A percentile compares a stretch with the other conserved stretches of the same genome.
These are phyloP conservation scores for Psittacus erithacus DNA, from an alignment of 2,113 vertebrate species.

Conservation along the genomic window DNA sequence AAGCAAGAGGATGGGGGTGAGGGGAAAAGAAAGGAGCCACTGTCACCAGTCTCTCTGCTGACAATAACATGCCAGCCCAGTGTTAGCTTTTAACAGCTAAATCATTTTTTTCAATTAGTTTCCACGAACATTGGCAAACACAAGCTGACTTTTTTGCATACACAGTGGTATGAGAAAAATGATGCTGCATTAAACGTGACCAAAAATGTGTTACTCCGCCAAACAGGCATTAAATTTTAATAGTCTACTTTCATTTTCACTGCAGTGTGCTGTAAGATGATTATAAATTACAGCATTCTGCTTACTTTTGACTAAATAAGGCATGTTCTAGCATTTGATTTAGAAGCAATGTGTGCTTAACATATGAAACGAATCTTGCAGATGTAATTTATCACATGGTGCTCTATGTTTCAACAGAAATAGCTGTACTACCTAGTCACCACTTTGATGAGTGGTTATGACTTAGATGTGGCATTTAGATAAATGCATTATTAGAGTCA, in stretches of 20 bases:
- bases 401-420: conserved; percentile 51
- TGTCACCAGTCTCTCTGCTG: conserved; percentile 10
- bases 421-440: neutral
- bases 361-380: conserved; percentile 70
- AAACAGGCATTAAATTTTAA: conserved; percentile 79
- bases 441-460: conserved; percentile 12
- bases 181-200: conserved; percentile 46
- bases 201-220: conserved; percentile 56
- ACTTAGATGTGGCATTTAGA: conserved; percentile 18
- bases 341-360: conserved; percentile 72
- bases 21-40: conserved; percentile 14
- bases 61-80: conserved; percentile 50
- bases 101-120: conserved; percentile 75
- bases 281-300: conserved; percentile 78
- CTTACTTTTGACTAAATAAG: conserved; percentile 79
- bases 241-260: conserved; percentile 75
- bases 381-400: conserved; percentile 66
- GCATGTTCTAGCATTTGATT: conserved; percentile 77
- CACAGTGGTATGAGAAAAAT: conserved; percentile 38
- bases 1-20: neutral
- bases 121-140: conserved; percentile 67
- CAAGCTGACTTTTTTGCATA: conserved; percentile 52
- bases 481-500: neutral
- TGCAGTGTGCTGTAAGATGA: conserved; percentile 64
- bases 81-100: conserved; percentile 68